A percentile compares a stretch with the other conserved stretches of the same genome.
phyloP scores from a whole-genome alignment of 2,113 vertebrate species.

The Antigone vipio region DNA sequence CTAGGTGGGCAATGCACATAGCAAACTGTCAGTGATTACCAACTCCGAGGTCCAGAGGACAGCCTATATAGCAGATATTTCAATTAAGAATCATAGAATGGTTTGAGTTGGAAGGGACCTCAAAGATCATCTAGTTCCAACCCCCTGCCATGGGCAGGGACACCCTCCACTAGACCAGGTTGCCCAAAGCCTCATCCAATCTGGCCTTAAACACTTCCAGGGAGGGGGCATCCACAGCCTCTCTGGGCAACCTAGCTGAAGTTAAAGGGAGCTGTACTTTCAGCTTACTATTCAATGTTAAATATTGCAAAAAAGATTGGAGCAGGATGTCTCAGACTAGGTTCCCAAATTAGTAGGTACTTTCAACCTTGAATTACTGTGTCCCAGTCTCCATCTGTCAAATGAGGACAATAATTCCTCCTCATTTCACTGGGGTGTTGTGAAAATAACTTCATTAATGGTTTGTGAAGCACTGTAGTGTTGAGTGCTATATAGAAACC shows the following conservation, averaged over 20 bases:
- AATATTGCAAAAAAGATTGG: neutral
- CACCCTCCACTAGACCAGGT: too few species aligned
- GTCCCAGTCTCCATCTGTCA: neutral
- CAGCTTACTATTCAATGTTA: neutral
- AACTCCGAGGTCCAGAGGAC: neutral
- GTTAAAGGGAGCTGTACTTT: neutral
- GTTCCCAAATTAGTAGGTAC: neutral
- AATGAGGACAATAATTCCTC: conserved; percentile 12
- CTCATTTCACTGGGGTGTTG: neutral
- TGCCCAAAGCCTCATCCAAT: too few species aligned
- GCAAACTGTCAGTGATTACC: neutral
- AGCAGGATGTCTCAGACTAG: neutral
- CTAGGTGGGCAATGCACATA: neutral
- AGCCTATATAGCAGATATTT: neutral
- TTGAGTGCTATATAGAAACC: neutral
- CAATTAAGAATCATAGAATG: neutral
- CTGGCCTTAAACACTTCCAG: too few species aligned
- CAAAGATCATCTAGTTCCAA: too few species aligned
- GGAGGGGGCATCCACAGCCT: too few species aligned
- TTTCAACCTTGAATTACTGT: neutral
- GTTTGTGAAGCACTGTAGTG: neutral
- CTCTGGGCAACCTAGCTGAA: neutral
- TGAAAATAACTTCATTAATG: conserved; percentile 57
- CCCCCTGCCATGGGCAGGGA: too few species aligned
- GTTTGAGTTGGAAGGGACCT: too few species aligned